Conservation (phyloP, 2,888 invertebrate species). For the Choristoneura rosaceana region DNA sequence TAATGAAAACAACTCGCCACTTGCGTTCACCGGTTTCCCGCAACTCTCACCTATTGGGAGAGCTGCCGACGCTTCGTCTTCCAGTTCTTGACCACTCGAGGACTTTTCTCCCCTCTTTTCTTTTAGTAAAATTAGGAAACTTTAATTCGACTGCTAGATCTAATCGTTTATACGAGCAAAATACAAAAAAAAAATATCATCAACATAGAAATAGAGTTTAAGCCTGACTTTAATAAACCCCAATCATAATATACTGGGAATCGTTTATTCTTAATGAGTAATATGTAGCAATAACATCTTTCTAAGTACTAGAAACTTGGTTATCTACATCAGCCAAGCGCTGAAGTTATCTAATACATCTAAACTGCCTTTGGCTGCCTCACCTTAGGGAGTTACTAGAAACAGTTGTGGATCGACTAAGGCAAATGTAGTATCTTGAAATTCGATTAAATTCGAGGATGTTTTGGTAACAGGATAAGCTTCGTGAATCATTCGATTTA, state of each 20-base stretch:
- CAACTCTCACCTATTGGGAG: no score
- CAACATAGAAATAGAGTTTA: no score
- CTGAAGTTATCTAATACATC: neutral
- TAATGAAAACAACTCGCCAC: no score
- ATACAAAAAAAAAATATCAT: no score
- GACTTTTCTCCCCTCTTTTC: no score
- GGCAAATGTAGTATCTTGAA: slow-evolving; percentile 3
- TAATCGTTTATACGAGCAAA: no score
- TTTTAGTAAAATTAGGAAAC: no score
- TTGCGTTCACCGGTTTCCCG: no score
- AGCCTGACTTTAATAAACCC: neutral
- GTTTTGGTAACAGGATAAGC: neutral
- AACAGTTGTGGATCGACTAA: neutral
- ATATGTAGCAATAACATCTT: neutral
- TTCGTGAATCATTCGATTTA: neutral
- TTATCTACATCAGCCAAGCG: neutral
- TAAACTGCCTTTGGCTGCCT: neutral
- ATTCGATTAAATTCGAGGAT: neutral
- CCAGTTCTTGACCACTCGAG: no score
- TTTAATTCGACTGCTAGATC: no score
- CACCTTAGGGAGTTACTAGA: neutral
- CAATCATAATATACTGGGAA: neutral
- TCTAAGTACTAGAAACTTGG: neutral
- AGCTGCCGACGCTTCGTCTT: no score
- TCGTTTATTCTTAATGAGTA: neutral